Percentiles rank a stretch among this genome's conserved stretches.
These are phyloP conservation scores for Corvus hawaiiensis DNA, from an alignment of 2,113 vertebrate species.

Conservation along the genomic window DNA sequence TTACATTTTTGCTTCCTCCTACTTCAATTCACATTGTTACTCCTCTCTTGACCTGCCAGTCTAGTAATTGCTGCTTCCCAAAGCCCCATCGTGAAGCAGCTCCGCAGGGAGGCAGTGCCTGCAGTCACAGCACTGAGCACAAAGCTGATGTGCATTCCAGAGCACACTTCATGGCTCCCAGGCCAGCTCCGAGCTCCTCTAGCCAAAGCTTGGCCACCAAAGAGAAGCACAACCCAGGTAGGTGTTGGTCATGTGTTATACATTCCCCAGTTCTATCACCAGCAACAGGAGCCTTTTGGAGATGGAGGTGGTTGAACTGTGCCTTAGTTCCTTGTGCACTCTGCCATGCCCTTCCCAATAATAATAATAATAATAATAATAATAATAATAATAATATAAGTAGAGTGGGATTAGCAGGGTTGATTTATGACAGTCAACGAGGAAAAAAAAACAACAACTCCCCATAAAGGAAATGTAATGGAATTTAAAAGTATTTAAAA, in stretches of 20 bases:
- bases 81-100: background rate
- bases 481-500: background rate
- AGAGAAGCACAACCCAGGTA: background rate
- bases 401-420: background rate
- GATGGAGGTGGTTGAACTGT: background rate
- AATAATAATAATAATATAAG: too few species aligned
- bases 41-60: background rate
- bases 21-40: rapidly evolving
- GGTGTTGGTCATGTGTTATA: background rate
- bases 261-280: background rate
- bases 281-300: background rate
- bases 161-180: background rate
- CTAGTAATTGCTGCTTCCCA: background rate
- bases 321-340: background rate
- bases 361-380: background rate
- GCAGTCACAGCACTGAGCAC: background rate
- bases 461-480: background rate
- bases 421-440: background rate
- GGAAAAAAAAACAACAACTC: background rate
- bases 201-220: background rate
- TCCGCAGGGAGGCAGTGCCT: background rate
- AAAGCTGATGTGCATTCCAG: background rate
- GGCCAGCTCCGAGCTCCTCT: background rate
- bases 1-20: background rate
- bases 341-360: background rate